Percentiles rank a stretch among this genome's conserved stretches.
Conservation (phyloP, 2,888 invertebrate species). For the Xylota sylvarum region DNA sequence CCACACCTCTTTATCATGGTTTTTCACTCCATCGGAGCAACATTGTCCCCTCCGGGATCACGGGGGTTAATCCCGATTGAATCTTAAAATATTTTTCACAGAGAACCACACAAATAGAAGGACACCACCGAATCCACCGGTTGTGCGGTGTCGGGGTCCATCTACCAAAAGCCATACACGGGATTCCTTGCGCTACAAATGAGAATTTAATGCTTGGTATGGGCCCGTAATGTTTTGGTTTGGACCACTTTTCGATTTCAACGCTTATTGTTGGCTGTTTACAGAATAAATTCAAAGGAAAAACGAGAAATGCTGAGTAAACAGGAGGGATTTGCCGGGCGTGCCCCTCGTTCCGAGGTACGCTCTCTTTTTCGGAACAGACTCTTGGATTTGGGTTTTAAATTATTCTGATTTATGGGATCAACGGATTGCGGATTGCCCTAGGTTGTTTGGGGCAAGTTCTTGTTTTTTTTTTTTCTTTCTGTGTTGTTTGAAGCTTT, state of each 20-base stretch:
- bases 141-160: conserved; percentile 40
- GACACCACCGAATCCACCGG: conserved; percentile 27
- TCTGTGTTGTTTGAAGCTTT: conserved; percentile 21
- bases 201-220: conserved; percentile 69
- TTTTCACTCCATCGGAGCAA: conserved; percentile 54
- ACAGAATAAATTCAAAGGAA: conserved; percentile 58
- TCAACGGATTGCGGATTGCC: conserved; percentile 73
- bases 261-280: conserved; percentile 72
- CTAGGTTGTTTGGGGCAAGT: conserved; percentile 55
- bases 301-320: conserved; percentile 36
- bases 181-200: conserved; percentile 67
- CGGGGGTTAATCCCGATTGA: conserved; percentile 71
- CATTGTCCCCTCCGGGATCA: conserved; percentile 1
- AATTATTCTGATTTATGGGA: conserved; percentile 77
- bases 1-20: conserved; percentile 65
- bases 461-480: conserved; percentile 11
- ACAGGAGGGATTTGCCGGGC: conserved; percentile 3
- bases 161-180: conserved; percentile 21
- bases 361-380: conserved; percentile 36
- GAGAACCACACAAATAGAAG: conserved; percentile 49
- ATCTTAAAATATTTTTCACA: conserved; percentile 69
- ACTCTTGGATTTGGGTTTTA: conserved; percentile 69
- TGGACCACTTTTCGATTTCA: conserved; percentile 50
- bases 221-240: conserved; percentile 10
- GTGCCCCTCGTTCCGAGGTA: conserved; percentile 3